Evolutionary conservation across 2,797 vertebrate genomes (phyloP), one percentile per base, ranked within the genome.

Genomic region (Peromyscus aztecus): DNA sequence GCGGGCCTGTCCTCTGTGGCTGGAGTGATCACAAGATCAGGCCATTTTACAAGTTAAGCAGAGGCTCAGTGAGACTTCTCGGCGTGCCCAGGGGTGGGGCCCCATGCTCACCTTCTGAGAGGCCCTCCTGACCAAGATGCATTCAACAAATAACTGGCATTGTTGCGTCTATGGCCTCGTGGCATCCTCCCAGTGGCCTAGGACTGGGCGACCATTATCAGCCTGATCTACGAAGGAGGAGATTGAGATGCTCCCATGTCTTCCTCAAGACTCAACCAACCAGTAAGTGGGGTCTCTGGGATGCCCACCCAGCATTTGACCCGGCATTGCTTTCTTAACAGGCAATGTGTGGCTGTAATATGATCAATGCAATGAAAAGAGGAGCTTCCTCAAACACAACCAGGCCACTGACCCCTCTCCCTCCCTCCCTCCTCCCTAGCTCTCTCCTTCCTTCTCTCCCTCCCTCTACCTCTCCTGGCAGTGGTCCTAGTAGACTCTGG

Each of bases 381-480:
- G 52, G 16, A 2, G 31, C 7, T 23, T 65, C 61, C 46, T 83
- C 46, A 75, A 21, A 71, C 14, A 57, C 16, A 85, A 17, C 63
- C 49, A 27, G 21, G 77, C 1, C 29, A 71, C 77, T 46, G 65
- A 59, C 43, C 40, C 81, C 46, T 9, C 24, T 59, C 4, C 8
- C 9, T 16, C 4, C 9, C 3, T 16, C 27, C 40, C 4, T 4
- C 24, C 52, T 55, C 52, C 14, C 21, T 4, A 17, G 11, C 0
- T 55, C 17, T 29, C 9, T 16, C 1, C 4, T 2, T 16, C 27
- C 40, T 2, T 8, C 24, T 59, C 4, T 16, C 2, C 9, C 2
- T 9, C 27, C 40, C 4, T 4, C 24, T 29, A 3, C 8, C 16
- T 40, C 19, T 77, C 65, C n/a, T 10, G 31, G n/a, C 49, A 67